Percentiles rank a stretch among this genome's conserved stretches.
Evolutionary conservation across 2,797 vertebrate species (phyloP).

Genomic region (Myotis myotis): DNA sequence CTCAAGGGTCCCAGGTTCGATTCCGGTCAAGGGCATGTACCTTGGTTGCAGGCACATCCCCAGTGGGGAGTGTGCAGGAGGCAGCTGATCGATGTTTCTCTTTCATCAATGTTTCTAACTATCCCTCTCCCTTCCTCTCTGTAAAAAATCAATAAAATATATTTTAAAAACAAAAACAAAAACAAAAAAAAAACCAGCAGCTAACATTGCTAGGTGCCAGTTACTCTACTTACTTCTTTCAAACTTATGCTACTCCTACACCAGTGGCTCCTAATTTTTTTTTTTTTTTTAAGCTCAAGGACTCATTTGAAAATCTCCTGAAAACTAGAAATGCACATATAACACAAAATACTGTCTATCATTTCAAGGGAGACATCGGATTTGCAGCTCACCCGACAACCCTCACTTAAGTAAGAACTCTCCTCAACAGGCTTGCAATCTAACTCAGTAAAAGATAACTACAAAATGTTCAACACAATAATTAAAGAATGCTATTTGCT

Average conservation of each 20-base stretch:
- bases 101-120: too few relatives aligned
- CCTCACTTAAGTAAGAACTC: not conserved
- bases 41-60: too few relatives aligned
- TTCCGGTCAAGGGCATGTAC: too few relatives aligned
- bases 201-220: not conserved
- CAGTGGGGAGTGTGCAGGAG: too few relatives aligned
- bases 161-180: too few relatives aligned
- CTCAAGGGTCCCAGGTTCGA: too few relatives aligned
- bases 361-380: not conserved
- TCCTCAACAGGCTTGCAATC: not conserved
- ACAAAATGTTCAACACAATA: not conserved
- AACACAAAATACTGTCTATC: not conserved
- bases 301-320: not conserved
- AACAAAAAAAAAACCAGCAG: not conserved
- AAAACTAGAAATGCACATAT: not conserved
- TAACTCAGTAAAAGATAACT: not conserved
- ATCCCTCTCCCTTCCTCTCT: too few relatives aligned
- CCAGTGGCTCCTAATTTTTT: not conserved
- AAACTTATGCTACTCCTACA: not conserved
- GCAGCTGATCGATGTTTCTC: too few relatives aligned
- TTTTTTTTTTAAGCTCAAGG: not conserved
- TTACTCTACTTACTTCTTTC: not conserved
- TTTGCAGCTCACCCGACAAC: not conserved
- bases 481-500: not conserved
- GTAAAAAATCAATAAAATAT: too few relatives aligned